Percentiles rank a stretch among this genome's conserved stretches.
phyloP scores from a whole-genome alignment of 53 echinoderm and acorn worm species.

The Apostichopus leukothele region DNA sequence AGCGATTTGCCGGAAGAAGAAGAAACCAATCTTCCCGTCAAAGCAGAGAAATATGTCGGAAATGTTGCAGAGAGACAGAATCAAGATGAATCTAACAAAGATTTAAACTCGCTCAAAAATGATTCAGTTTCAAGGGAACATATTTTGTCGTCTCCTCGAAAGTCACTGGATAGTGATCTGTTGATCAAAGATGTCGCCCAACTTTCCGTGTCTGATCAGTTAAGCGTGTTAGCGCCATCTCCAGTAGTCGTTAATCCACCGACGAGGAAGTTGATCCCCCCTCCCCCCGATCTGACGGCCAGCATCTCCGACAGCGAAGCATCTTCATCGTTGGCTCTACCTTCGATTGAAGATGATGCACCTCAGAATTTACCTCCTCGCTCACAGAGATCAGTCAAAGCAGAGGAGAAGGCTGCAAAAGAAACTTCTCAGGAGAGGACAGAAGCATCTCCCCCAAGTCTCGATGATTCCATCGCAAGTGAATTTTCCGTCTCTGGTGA shows the following conservation, averaged over 20 bases:
- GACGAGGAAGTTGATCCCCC: not conserved
- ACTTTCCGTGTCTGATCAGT: not conserved
- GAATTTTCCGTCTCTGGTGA: not conserved
- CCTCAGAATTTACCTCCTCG: not conserved
- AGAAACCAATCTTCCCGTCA: not conserved
- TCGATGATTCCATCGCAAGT: not conserved
- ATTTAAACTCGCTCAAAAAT: not conserved
- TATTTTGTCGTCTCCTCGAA: not conserved
- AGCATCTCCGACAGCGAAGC: not conserved
- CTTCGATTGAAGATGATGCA: conserved; percentile 5
- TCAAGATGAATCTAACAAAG: not conserved
- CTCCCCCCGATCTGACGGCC: not conserved
- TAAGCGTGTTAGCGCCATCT: not conserved
- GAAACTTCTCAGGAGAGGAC: not conserved
- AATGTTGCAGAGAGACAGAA: not conserved
- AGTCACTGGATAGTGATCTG: not conserved
- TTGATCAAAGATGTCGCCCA: not conserved
- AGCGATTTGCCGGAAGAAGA: not conserved
- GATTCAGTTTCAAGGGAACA: not conserved
- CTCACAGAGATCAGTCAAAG: not conserved
- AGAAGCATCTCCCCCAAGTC: not conserved
- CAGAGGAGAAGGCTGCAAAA: not conserved
- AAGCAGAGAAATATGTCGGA: not conserved
- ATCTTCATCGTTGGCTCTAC: conserved; percentile 17
- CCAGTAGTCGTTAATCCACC: conserved; percentile 30